Conservation (phyloP, 2,113 vertebrate species). For the Oriolus oriolus region DNA sequence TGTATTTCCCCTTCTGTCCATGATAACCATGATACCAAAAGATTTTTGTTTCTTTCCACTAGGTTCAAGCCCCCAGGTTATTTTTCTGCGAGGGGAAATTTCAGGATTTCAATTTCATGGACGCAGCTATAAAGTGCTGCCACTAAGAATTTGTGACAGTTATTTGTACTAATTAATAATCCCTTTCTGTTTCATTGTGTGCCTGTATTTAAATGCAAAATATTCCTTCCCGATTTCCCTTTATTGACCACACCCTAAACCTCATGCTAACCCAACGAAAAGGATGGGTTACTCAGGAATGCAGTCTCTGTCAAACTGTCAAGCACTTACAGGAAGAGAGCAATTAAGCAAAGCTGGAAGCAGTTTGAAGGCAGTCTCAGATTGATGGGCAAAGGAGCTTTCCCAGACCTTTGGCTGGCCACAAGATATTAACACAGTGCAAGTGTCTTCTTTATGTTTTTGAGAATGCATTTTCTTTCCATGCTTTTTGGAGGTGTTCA, state of each 20-base stretch:
- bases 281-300: not conserved
- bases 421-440: not conserved
- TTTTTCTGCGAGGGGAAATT: not conserved
- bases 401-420: not conserved
- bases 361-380: not conserved
- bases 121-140: not conserved
- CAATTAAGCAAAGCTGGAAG: conserved; percentile 49
- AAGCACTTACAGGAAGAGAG: conserved; percentile 6
- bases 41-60: not conserved
- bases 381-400: conserved; percentile 1
- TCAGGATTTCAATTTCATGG: not conserved
- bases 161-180: not conserved
- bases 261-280: not conserved
- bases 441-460: not conserved
- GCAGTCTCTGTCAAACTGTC: not conserved
- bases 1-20: not conserved
- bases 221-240: not conserved
- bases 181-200: not conserved
- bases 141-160: not conserved
- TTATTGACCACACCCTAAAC: not conserved
- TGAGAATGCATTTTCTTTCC: not conserved
- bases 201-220: not conserved
- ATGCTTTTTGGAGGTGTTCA: not conserved
- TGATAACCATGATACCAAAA: not conserved
- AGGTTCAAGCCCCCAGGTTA: not conserved